Evolutionary conservation across 2,113 vertebrate species (phyloP).

Genomic region (Archilochus colubris): DNA sequence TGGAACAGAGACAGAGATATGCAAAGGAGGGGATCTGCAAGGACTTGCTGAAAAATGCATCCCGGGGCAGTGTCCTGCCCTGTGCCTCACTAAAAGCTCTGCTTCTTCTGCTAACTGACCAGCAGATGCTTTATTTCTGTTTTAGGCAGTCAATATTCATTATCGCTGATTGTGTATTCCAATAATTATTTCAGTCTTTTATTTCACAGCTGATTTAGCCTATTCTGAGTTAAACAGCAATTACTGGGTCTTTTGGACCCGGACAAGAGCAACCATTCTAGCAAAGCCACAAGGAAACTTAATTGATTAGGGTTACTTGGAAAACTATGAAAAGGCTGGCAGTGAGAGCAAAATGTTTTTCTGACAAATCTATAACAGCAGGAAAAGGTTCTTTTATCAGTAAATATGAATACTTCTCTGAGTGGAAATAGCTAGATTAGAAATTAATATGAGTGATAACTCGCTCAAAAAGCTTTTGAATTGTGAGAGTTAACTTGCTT

Average conservation of each 20-base stretch:
- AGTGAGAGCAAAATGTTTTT: not conserved
- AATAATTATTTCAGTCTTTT: not conserved
- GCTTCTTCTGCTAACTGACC: not conserved
- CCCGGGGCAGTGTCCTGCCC: rapidly evolving
- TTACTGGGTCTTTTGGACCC: not conserved
- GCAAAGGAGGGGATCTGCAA: not conserved
- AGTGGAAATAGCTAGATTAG: not conserved
- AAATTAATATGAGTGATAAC: not conserved
- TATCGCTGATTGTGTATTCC: not conserved
- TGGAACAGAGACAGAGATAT: not conserved
- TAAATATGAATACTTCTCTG: not conserved
- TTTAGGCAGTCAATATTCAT: not conserved
- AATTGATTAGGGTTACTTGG: not conserved
- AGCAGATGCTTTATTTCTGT: not conserved
- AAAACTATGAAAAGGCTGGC: not conserved
- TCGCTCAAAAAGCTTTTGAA: not conserved
- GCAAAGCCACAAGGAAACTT: not conserved
- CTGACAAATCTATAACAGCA: not conserved
- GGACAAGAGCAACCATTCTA: not conserved
- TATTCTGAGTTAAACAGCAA: not conserved
- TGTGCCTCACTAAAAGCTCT: not conserved
- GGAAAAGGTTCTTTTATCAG: not conserved
- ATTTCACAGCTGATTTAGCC: not conserved
- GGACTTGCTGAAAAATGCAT: not conserved
- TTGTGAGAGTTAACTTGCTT: not conserved